These are phyloP conservation scores for Drosophila aldrichi DNA, from an alignment of 2,888 invertebrate species.

Conservation along the genomic window DNA sequence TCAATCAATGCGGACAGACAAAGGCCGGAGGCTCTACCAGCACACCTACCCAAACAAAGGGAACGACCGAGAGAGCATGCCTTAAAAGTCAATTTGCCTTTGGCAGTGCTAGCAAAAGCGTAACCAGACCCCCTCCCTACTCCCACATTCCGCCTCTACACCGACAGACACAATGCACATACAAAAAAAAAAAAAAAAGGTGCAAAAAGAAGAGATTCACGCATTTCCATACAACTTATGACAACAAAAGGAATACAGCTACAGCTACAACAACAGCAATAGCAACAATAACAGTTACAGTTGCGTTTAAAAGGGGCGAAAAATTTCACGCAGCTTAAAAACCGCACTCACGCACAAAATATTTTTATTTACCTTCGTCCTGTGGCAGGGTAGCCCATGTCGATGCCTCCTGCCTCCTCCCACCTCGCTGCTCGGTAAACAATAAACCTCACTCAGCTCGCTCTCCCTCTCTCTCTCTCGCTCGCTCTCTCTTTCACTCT, in stretches of 20 bases:
- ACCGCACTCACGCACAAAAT: constrained; percentile 81
- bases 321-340: constrained; percentile 80
- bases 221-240: constrained; percentile 67
- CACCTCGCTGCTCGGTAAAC: constrained; percentile 48
- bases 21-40: constrained; percentile 41
- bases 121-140: constrained; percentile 41
- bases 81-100: constrained; percentile 76
- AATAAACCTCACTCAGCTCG: constrained; percentile 58
- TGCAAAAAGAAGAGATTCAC: constrained; percentile 49
- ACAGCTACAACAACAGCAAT: constrained; percentile 31
- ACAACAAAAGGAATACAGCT: constrained; percentile 22
- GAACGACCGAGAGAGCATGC: constrained; percentile 43
- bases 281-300: constrained; percentile 35
- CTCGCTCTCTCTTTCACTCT: neutral
- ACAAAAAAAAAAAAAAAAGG: constrained; percentile 64
- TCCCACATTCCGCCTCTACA: neutral
- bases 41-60: constrained; percentile 35
- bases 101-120: constrained; percentile 72
- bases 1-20: constrained; percentile 70
- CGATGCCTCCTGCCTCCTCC: neutral
- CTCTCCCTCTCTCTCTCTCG: neutral
- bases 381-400: neutral
- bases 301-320: constrained; percentile 53
- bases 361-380: constrained; percentile 74
- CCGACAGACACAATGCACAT: constrained; percentile 64